These are phyloP conservation scores for Drosophila orena DNA, from an alignment of 1,140 invertebrate genomes.

Conservation along the genomic window DNA sequence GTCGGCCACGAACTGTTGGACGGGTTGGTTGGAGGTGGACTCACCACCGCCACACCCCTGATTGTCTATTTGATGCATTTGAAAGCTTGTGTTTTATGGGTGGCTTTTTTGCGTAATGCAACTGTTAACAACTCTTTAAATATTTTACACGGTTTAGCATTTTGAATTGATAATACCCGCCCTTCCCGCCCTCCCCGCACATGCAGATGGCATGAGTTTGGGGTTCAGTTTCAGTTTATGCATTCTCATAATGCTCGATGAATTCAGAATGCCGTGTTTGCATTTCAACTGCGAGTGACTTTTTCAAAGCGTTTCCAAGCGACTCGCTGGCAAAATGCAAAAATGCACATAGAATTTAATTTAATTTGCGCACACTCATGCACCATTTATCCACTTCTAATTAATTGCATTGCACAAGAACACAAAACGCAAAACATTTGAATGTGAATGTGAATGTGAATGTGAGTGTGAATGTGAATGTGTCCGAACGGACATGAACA, in stretches of 20 bases:
- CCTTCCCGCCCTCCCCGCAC: not conserved
- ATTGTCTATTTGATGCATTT: not conserved
- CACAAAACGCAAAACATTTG: constrained; percentile 22
- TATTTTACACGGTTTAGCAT: constrained; percentile 19
- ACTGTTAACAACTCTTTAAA: constrained; percentile 3
- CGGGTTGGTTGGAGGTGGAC: not conserved
- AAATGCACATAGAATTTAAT: constrained; percentile 47
- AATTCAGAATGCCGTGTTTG: constrained; percentile 16
- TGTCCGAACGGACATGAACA: not conserved
- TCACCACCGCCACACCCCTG: not conserved
- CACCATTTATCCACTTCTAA: constrained; percentile 58
- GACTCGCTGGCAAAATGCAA: not conserved
- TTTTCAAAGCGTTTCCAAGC: not conserved
- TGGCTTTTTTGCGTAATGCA: not conserved
- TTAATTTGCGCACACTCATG: constrained; percentile 32
- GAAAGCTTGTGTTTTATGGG: not conserved
- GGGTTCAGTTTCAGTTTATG: constrained; percentile 6
- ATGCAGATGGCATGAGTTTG: not conserved
- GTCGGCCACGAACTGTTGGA: constrained; percentile 5
- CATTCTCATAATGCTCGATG: constrained; percentile 27
- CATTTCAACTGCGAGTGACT: constrained; percentile 2
- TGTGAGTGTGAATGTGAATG: constrained; percentile 2
- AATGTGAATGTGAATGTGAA: constrained; percentile 8
- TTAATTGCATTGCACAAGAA: constrained; percentile 57
- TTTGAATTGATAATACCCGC: not conserved